Evolutionary conservation across 2,888 invertebrate species (phyloP), one percentile per base, ranked within the genome.

Genomic region (Vesta saturnalis): DNA sequence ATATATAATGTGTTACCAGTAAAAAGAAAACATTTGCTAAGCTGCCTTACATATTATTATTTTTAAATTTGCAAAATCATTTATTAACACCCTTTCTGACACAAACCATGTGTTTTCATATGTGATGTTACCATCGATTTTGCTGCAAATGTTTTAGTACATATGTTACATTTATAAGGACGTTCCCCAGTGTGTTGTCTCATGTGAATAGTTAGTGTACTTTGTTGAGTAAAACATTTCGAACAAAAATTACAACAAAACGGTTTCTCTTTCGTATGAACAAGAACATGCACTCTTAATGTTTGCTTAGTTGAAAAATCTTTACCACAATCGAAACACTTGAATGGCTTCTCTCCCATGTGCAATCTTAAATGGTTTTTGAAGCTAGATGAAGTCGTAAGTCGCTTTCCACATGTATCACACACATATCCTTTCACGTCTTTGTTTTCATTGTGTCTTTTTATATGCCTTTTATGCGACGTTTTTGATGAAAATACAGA

Each of bases 161-260:
- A 39, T n/a, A 39, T n/a, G 8, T 6, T 6, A n/a, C 39, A 39
- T 66, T 86, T 85, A 81, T 87, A 86, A 54, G 88, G 77, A 52
- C 73, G 63, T 49, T 76, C 74, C 2, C 77, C 77, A n/a, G 74
- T 77, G 71, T 74, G 76, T 1, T 71, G 73, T 19, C 80, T 70
- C 63, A 77, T 74, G 67, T 83, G 83, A 55, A 78, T 76, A 19
- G 77, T 79, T 2, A 82, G 69, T 1, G 80, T 78, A 49, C 77
- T 78, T 57, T 75, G 76, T 63, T 77, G 79, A 10, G 79, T 77
- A 39, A 82, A 82, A 1, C 73, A 73, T 57, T 79, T 79, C 1
- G 73, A 76, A 55, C 82, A 82, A 14, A 76, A 60, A 3, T 69
- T 47, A 60, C 78, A 78, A 12, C 60, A 58, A 35, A 64, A 79